Conservation (phyloP, 2,888 invertebrate species). For the Chrysodeixis includens region DNA sequence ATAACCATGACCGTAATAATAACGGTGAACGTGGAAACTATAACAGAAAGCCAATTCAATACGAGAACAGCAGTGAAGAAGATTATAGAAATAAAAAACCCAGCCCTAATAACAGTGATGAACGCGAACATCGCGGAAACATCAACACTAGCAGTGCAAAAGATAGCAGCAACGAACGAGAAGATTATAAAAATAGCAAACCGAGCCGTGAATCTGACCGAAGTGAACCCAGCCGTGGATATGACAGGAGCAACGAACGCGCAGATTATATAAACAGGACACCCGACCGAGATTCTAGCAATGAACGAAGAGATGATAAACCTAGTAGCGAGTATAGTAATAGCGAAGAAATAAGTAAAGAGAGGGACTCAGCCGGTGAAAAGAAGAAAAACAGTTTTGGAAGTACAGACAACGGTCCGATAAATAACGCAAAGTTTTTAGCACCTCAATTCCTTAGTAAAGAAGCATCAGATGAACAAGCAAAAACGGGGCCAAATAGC, state of each 20-base stretch:
- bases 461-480: conserved; percentile 34
- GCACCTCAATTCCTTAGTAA: conserved; percentile 17
- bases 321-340: not conserved
- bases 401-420: conserved; percentile 34
- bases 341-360: not conserved
- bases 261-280: conserved; percentile 21
- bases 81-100: conserved; percentile 17
- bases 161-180: conserved; percentile 28
- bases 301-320: no score
- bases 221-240: conserved; percentile 24
- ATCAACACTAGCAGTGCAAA: conserved; percentile 12
- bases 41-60: not conserved
- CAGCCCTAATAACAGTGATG: conserved; percentile 19
- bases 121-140: conserved; percentile 17
- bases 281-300: not conserved
- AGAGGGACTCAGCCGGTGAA: conserved; percentile 9
- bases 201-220: conserved; percentile 46
- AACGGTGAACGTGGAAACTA: not conserved
- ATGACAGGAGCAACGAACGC: conserved; percentile 38
- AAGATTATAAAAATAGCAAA: conserved; percentile 24
- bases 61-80: not conserved
- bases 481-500: conserved; percentile 26
- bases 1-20: not conserved
- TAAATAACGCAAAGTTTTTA: conserved; percentile 26
- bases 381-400: conserved; percentile 42